phyloP scores from a whole-genome alignment of 1,140 invertebrate genomes.

The Atta cephalotes region DNA sequence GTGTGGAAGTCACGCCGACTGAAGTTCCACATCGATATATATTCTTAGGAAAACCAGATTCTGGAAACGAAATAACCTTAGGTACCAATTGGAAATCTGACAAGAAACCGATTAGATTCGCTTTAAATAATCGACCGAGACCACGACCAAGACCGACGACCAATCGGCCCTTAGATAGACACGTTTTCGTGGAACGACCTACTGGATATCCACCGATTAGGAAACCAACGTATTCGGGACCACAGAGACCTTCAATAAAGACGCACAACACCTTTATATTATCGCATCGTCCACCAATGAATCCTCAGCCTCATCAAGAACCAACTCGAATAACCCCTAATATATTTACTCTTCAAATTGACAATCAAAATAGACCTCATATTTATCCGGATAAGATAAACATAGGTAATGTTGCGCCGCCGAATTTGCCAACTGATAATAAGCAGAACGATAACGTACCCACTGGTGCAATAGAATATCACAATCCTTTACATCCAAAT shows the following conservation, averaged over 20 bases:
- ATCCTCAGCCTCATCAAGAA: constrained; percentile 63
- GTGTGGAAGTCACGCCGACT: constrained; percentile 78
- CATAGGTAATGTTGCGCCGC: neutral
- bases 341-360: constrained; percentile 51
- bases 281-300: constrained; percentile 55
- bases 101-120: constrained; percentile 79
- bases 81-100: constrained; percentile 80
- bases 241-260: constrained; percentile 74
- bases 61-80: constrained; percentile 74
- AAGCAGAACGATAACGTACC: constrained; percentile 71
- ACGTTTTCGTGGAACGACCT: constrained; percentile 77
- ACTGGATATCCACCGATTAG: constrained; percentile 68
- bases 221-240: constrained; percentile 72
- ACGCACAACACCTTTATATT: constrained; percentile 65
- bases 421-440: constrained; percentile 52
- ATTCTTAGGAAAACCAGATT: constrained; percentile 75
- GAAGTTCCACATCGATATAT: constrained; percentile 78
- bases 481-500: constrained; percentile 80
- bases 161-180: constrained; percentile 73
- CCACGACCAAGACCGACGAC: constrained; percentile 79
- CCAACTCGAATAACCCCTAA: constrained; percentile 55
- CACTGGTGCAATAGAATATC: constrained; percentile 79
- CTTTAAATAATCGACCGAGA: constrained; percentile 71
- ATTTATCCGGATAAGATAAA: constrained; percentile 62
- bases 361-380: constrained; percentile 66